A percentile compares a stretch with the other conserved stretches of the same genome.
Evolutionary conservation across 1,140 invertebrate species (phyloP).

Genomic region (Atta cephalotes): DNA sequence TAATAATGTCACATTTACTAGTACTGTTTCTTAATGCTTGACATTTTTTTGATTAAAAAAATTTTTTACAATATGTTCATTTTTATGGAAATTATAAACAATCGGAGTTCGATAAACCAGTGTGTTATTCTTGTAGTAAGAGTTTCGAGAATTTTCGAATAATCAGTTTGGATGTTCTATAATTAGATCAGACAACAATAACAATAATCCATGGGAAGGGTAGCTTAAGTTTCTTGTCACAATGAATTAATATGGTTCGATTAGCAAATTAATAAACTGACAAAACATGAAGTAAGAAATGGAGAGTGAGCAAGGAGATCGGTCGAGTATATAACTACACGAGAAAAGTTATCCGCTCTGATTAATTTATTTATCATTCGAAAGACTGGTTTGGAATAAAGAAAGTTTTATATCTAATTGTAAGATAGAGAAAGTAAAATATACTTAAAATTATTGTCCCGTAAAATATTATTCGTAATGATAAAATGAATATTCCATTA

Average conservation of each 20-base stretch:
- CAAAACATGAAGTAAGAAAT: constrained; percentile 23
- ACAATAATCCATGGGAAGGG: neutral
- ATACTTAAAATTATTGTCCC: constrained; percentile 13
- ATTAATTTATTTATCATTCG: constrained; percentile 50
- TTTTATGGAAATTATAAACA: no score
- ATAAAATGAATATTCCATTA: neutral
- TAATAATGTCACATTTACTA: no score
- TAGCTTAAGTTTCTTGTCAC: constrained; percentile 16
- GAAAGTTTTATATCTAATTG: constrained; percentile 29
- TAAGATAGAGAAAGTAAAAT: constrained; percentile 31
- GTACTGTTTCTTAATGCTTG: no score
- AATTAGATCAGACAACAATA: constrained; percentile 1
- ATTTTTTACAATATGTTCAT: no score
- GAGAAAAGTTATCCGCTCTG: constrained; percentile 55
- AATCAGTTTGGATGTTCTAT: neutral
- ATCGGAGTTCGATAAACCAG: no score
- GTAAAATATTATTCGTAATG: neutral
- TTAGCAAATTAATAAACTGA: constrained; percentile 12
- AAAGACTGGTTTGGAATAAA: constrained; percentile 24
- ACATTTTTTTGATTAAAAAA: no score
- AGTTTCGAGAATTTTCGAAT: neutral
- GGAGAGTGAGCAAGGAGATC: constrained; percentile 45
- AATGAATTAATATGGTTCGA: constrained; percentile 4
- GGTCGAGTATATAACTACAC: constrained; percentile 19
- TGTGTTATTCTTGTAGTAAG: no score